A percentile compares a stretch with the other conserved stretches of the same genome.
These are phyloP conservation scores for Vidua macroura DNA, from an alignment of 2,113 vertebrate genomes.

Conservation along the genomic window DNA sequence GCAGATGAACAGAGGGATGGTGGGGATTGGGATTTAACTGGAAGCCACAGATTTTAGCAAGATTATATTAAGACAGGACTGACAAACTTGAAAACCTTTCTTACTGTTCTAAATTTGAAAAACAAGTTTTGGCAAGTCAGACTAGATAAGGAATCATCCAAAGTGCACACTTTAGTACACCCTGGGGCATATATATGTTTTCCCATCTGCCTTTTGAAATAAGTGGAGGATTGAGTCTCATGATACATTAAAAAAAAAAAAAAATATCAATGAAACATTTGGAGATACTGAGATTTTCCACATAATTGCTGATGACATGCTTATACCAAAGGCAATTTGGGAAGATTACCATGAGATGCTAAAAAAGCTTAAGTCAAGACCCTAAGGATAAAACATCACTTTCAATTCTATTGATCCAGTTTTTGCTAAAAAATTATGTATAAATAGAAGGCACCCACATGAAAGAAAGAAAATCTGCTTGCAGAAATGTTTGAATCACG, in stretches of 20 bases:
- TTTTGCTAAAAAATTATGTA: not conserved
- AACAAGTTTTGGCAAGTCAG: not conserved
- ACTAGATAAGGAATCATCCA: not conserved
- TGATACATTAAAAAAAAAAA: not conserved
- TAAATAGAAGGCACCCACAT: not conserved
- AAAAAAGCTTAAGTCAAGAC: not conserved
- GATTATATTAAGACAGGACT: not conserved
- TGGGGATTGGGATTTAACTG: not conserved
- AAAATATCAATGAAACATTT: not conserved
- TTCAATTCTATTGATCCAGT: not conserved
- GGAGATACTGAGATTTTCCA: not conserved
- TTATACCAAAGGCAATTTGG: not conserved
- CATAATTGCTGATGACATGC: not conserved
- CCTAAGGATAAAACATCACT: not conserved
- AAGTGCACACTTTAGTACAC: not conserved
- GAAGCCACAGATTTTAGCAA: not conserved
- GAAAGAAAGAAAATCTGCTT: not conserved
- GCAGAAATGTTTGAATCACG: not conserved
- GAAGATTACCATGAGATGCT: not conserved
- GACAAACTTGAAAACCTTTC: not conserved
- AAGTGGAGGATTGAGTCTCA: not conserved
- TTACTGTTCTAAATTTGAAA: not conserved
- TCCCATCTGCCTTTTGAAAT: not conserved
- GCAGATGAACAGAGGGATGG: not conserved
- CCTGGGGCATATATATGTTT: not conserved